A percentile compares a stretch with the other conserved stretches of the same genome.
Conservation (phyloP, 2,113 vertebrate genomes). For the Panthera uncia region DNA sequence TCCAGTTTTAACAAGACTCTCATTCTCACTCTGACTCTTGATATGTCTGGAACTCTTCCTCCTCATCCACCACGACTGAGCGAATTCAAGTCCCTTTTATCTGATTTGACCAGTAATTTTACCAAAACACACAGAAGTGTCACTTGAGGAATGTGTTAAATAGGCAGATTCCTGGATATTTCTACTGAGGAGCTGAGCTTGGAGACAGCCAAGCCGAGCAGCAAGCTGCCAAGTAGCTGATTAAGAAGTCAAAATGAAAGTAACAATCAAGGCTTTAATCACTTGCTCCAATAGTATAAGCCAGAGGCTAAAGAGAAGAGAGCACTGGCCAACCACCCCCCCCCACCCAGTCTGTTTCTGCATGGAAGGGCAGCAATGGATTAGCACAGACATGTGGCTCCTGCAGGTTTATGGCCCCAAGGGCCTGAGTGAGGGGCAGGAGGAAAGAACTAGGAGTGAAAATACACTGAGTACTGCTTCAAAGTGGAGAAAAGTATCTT, state of each 20-base stretch:
- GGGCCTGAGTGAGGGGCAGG: too few relatives aligned
- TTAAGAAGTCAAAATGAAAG: neutral
- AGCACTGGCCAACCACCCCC: rapidly evolving
- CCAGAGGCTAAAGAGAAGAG: neutral
- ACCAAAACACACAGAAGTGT: neutral
- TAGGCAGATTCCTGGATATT: neutral
- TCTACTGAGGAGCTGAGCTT: neutral
- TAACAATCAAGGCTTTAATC: neutral
- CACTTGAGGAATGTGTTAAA: neutral
- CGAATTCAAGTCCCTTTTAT: neutral
- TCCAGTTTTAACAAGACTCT: neutral
- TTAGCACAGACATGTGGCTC: neutral
- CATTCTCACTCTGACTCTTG: neutral
- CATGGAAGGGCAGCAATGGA: neutral
- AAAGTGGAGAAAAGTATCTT: neutral
- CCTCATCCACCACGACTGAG: neutral
- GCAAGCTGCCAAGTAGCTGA: neutral
- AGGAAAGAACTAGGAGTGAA: neutral
- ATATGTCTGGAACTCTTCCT: neutral
- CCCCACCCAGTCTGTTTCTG: neutral
- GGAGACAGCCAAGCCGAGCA: neutral
- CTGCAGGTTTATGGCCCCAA: neutral
- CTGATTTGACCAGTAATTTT: neutral
- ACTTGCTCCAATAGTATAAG: neutral
- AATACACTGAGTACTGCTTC: neutral